phyloP scores from a whole-genome alignment of 1,140 invertebrate species.

The Tenebrio molitor region DNA sequence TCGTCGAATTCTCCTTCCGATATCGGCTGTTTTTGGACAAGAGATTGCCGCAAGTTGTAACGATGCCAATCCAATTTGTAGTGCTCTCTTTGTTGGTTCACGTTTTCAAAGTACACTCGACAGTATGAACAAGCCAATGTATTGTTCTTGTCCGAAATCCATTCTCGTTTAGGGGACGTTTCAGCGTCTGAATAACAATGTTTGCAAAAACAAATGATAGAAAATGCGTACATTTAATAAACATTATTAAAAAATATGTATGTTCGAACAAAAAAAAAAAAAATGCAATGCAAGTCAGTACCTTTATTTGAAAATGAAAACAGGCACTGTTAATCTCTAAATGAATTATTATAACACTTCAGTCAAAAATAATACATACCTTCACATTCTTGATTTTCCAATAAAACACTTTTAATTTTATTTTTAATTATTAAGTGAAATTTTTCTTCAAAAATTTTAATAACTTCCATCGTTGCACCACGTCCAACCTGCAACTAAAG shows the following conservation, averaged over 20 bases:
- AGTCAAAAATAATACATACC: conserved; percentile 25
- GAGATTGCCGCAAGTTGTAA: conserved; percentile 79
- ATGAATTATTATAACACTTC: too few relatives aligned
- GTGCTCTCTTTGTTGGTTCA: conserved; percentile 70
- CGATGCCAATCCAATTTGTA: conserved; percentile 82
- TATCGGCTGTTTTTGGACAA: conserved; percentile 71
- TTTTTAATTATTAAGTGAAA: conserved; percentile 57
- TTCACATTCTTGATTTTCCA: conserved; percentile 51
- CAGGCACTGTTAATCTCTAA: too few relatives aligned
- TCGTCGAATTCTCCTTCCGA: conserved; percentile 69
- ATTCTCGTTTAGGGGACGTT: not conserved
- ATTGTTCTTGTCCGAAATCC: conserved; percentile 56
- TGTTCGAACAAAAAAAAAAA: too few relatives aligned
- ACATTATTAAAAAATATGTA: conserved; percentile 11
- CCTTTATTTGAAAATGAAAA: too few relatives aligned
- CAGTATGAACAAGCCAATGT: conserved; percentile 72
- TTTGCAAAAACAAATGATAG: not conserved
- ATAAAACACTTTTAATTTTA: conserved; percentile 49
- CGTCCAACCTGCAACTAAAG: too few relatives aligned
- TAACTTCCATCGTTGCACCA: conserved; percentile 46
- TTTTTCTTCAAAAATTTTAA: conserved; percentile 57
- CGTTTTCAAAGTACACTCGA: conserved; percentile 68
- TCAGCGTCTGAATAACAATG: conserved; percentile 16
- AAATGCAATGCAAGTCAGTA: too few relatives aligned
- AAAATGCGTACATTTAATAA: not conserved